Conservation (phyloP, 2,113 vertebrate species). For the Silurus glanis region DNA sequence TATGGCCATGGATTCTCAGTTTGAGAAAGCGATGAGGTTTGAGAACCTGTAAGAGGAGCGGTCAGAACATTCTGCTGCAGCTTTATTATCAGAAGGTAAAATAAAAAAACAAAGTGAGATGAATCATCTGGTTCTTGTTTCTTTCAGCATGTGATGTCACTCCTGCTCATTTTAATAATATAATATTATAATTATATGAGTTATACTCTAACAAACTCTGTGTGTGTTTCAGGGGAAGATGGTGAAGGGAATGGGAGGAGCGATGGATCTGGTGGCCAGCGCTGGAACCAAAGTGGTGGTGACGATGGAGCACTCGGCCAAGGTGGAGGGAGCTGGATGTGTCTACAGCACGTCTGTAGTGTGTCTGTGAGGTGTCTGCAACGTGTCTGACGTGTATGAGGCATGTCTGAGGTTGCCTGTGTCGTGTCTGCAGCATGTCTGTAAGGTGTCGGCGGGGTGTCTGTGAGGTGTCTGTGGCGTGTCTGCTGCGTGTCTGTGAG, state of each 20-base stretch:
- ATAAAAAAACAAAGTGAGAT: not conserved
- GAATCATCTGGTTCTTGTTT: not conserved
- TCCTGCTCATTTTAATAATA: too few relatives aligned
- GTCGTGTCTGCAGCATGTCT: not conserved
- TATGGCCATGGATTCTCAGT: too few relatives aligned
- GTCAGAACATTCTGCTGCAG: not conserved
- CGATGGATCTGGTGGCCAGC: slow-evolving; percentile 97
- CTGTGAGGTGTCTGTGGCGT: not conserved
- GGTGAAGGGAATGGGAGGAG: slow-evolving; percentile 99
- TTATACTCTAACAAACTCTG: not conserved
- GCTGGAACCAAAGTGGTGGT: slow-evolving; percentile 94
- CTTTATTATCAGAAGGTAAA: not conserved
- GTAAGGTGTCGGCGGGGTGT: not conserved
- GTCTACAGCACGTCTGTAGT: not conserved
- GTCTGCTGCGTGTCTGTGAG: slow-evolving; percentile 60
- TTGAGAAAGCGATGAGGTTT: too few relatives aligned
- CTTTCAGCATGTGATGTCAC: not conserved
- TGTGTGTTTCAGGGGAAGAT: slow-evolving; percentile 86
- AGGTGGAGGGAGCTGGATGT: slow-evolving; percentile 70
- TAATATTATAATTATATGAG: too few relatives aligned
- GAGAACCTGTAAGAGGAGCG: not conserved
- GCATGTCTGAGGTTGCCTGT: slow-evolving; percentile 8
- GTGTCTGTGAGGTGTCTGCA: not conserved
- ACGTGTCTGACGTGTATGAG: not conserved
- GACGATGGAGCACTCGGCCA: slow-evolving; percentile 97